Evolutionary conservation across 2,113 vertebrate species (phyloP).

Genomic region (Dicentrarchus labrax): DNA sequence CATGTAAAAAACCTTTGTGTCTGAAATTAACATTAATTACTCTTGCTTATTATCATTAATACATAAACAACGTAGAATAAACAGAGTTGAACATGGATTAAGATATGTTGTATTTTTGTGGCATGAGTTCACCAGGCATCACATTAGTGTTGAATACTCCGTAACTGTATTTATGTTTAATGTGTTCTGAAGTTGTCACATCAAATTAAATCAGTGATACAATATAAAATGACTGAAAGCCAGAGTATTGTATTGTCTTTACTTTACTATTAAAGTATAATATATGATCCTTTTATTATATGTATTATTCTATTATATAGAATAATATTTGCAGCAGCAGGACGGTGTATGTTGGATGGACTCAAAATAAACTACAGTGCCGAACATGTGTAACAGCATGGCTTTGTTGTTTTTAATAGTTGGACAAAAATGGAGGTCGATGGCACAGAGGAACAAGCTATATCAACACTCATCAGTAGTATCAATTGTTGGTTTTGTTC

Average conservation of each 20-base stretch:
- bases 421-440: neutral
- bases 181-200: constrained; percentile 20
- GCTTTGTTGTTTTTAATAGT: neutral
- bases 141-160: constrained; percentile 5
- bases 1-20: neutral
- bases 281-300: no score
- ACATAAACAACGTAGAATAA: neutral
- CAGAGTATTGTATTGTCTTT: neutral
- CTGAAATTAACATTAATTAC: neutral
- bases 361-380: neutral
- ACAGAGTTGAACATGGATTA: neutral
- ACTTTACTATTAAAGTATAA: neutral
- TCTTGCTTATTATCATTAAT: neutral
- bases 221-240: neutral
- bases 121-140: neutral
- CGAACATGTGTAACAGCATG: neutral
- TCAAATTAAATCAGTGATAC: constrained; percentile 5
- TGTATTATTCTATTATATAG: no score
- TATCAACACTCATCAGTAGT: neutral
- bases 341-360: neutral
- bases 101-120: neutral
- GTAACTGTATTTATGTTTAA: constrained; percentile 3
- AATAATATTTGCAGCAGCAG: neutral
- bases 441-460: neutral
- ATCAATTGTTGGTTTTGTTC: neutral